phyloP scores from a whole-genome alignment of 2,888 invertebrate genomes.

The Trissolcus brochymenae region DNA sequence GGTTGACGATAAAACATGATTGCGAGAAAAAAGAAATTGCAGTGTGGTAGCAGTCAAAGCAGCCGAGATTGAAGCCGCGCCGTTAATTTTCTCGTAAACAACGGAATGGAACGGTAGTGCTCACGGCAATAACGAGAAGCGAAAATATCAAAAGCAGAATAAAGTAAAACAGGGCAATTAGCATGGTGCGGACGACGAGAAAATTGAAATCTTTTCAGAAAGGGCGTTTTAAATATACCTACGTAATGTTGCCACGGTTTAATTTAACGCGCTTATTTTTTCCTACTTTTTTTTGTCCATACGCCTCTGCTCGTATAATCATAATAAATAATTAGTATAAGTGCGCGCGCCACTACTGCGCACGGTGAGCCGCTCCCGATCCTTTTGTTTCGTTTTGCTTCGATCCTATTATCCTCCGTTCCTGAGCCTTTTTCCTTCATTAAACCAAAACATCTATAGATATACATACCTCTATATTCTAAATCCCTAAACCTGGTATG shows the following conservation, averaged over 20 bases:
- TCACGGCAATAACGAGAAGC: conserved; percentile 53
- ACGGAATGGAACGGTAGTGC: conserved; percentile 48
- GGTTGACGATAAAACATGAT: conserved; percentile 21
- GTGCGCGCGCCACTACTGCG: conserved; percentile 64
- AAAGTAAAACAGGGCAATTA: conserved; percentile 53
- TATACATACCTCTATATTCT: neutral
- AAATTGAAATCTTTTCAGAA: conserved; percentile 61
- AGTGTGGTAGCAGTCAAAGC: conserved; percentile 36
- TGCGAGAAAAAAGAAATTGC: conserved; percentile 31
- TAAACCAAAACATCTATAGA: neutral
- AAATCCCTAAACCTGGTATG: neutral
- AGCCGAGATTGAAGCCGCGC: conserved; percentile 36
- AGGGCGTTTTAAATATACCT: conserved; percentile 69
- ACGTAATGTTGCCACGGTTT: conserved; percentile 69
- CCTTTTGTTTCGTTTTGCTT: conserved; percentile 58
- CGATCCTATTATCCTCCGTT: conserved; percentile 59
- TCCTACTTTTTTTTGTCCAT: conserved; percentile 57
- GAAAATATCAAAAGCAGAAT: conserved; percentile 57
- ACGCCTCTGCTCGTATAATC: conserved; percentile 61
- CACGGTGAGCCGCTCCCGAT: conserved; percentile 36
- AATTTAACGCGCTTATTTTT: conserved; percentile 74
- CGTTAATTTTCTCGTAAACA: conserved; percentile 57
- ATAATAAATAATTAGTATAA: conserved; percentile 68
- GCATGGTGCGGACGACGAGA: conserved; percentile 52
- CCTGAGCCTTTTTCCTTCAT: conserved; percentile 37